Conservation (phyloP, 2,113 vertebrate species). For the Scolopax mira region DNA sequence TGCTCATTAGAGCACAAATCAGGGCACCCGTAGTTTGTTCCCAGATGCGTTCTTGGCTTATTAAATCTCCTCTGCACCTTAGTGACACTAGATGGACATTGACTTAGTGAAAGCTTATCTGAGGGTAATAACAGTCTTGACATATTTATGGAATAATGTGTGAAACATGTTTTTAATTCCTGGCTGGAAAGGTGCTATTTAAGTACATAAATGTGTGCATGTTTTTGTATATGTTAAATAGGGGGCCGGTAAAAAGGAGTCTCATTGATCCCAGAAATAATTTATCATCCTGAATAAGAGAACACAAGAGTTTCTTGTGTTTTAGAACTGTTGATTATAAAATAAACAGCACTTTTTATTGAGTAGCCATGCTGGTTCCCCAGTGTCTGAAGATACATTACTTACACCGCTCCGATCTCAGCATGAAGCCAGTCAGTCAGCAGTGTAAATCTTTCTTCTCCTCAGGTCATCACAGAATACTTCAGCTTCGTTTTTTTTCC, state of each 20-base stretch:
- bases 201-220: not conserved
- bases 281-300: not conserved
- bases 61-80: constrained; percentile 9
- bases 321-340: constrained; percentile 3
- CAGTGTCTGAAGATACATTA: not conserved
- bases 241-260: not conserved
- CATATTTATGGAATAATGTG: not conserved
- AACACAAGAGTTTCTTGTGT: not conserved
- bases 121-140: not conserved
- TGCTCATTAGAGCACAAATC: not conserved
- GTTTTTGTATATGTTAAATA: not conserved
- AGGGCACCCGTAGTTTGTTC: rapidly evolving
- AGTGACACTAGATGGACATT: constrained; percentile 29
- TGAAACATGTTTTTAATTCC: constrained; percentile 14
- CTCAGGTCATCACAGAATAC: not conserved
- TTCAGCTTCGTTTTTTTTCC: not conserved
- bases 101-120: not conserved
- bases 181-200: not conserved
- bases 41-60: not conserved
- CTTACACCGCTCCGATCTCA: not conserved
- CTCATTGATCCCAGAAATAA: constrained; percentile 14
- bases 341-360: constrained; percentile 34
- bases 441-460: constrained; percentile 24
- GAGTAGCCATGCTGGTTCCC: not conserved
- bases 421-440: not conserved